Evolutionary conservation across 2,113 vertebrate species (phyloP).

Genomic region (Rhabdornis inornatus): DNA sequence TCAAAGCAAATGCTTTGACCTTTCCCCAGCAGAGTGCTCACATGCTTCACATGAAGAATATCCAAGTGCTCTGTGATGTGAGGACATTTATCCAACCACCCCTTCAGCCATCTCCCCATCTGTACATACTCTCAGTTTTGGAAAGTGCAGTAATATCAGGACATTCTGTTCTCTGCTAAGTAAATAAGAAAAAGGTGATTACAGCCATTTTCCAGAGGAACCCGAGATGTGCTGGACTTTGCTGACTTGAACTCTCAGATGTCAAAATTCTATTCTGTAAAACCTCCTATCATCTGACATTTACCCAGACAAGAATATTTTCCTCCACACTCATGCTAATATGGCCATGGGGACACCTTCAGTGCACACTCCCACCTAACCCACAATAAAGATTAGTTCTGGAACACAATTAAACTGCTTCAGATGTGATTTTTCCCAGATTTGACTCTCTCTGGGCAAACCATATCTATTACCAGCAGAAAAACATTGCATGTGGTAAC

Average conservation of each 20-base stretch:
- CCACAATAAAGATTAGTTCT: not conserved
- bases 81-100: not conserved
- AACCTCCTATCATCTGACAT: not conserved
- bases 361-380: accelerated
- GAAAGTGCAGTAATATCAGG: not conserved
- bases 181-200: not conserved
- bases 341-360: too few relatives aligned
- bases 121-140: not conserved
- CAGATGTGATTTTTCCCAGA: not conserved
- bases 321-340: accelerated
- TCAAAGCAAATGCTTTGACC: not conserved
- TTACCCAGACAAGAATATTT: not conserved
- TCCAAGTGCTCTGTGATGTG: not conserved
- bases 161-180: not conserved
- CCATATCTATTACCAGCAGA: not conserved
- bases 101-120: not conserved
- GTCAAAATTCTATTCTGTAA: not conserved
- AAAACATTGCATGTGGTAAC: accelerated
- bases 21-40: not conserved
- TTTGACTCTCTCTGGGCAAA: not conserved
- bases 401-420: not conserved
- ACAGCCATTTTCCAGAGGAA: not conserved
- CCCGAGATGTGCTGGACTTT: not conserved
- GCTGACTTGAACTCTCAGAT: not conserved
- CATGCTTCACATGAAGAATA: not conserved